Evolutionary conservation across 2,113 vertebrate genomes (phyloP), one percentile per base, ranked within the genome.

Genomic region (Mormoops blainvillei): DNA sequence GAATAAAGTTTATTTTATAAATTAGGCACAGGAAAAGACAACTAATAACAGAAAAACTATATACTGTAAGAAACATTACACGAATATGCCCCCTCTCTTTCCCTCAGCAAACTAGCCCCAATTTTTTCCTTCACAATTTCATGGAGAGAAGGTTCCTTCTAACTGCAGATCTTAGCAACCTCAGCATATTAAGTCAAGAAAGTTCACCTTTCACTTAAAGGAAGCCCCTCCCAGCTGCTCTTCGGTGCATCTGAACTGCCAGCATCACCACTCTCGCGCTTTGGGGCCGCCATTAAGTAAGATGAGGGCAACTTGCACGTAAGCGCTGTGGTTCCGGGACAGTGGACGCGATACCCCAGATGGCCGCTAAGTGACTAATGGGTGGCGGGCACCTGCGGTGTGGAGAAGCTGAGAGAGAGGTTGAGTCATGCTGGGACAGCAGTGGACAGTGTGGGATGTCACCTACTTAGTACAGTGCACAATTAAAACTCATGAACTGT

Each of bases 361-460:
- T 1, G 24, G 38, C 20, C 1, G 18, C 38, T 43, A 3, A 2
- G 70, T 26, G 50, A 26, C n/a, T 20, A 5, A 4, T 0, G 1
- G 22, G 50, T 13, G 24, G 50, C 13, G 20, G 22, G 20, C 50
- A 15, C 14, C 50, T 16, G 19, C 22, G 16, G 48, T 7, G 5
- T 5, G 5, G 48, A n/a, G 18, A 50, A 7, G 18, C 74, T 13
- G 48, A 22, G 19, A 10, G 7, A n/a, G 33, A 22, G 20, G 76
- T 2, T 13, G 33, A 22, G 50, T 24, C 76, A 16, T 33, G 6
- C n/a, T 2, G 12, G 50, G 76, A 15, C 50, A 36, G 33, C 20
- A 11, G 24, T 0, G 33, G 48, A 36, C 20, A 36, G 33, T 15
- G n/a, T 7, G 4, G 7, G 13, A 36, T 5, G 33, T 24, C 22